Base-by-base conservation (phyloP, 2,888 invertebrate genomes). In the Platynereis dumerilii region DNA sequence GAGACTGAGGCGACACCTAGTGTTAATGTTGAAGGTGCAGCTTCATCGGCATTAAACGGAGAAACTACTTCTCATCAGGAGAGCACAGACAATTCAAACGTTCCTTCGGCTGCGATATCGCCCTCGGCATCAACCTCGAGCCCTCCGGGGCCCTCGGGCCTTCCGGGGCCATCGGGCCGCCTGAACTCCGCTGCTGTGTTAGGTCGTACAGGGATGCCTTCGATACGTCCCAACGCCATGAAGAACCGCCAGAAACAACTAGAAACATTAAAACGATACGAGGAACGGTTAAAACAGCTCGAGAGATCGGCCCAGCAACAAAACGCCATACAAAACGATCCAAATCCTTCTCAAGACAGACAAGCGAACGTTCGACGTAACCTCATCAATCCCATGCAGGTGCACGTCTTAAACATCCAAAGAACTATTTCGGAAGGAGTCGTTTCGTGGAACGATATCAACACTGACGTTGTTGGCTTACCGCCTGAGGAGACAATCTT, bases 321-420 rank as follows among this genome's bases (percentile, higher is more conserved):
- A 10, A n/a, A 3, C n/a, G 48, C 48, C 17, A n/a, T 5, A 20
- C 7, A 48, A 20, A 22, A n/a, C n/a, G 7, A 7, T 12, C 10
- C 5, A 48, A 3, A 5, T 7, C 20, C 20, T 10, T 10, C 10
- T 12, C 17, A 10, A 42, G 42, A 42, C 12, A 10, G 12, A 10
- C 42, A 10, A 12, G 17, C 12, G 12, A 22, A 5, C 7, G 7
- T 20, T 3, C 48, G 20, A 48, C 48, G 48, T 22, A 48, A 48
- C n/a, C 20, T 48, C 20, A 48, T 48, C n/a, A 48, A 91, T 76
- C 89, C 90, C 26, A 87, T 94, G 79, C 90, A 91, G 26, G 88
- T 95, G 85, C 94, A 93, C 86, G 91, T 93, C 17, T 87, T 95
- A 74, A 94, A 96, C 85, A 91, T 95, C 72, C 89, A 91, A 26